phyloP scores from a whole-genome alignment of 2,888 invertebrate genomes.

The Eutolmus rufibarbis region DNA sequence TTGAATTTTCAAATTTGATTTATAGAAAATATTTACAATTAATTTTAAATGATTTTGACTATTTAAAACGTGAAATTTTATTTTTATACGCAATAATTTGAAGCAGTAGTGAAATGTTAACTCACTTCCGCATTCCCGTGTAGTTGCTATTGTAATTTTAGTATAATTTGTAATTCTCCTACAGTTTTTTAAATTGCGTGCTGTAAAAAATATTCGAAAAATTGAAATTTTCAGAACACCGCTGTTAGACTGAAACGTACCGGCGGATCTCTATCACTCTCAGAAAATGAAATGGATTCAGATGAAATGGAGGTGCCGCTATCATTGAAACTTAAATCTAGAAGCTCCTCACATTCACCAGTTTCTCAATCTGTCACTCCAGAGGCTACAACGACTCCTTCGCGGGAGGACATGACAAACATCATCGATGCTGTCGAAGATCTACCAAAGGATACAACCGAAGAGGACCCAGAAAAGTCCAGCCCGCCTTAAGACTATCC shows the following conservation, averaged over 20 bases:
- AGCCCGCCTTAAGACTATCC: background rate
- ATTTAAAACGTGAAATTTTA: background rate
- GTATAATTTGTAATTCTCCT: background rate
- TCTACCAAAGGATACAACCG: constrained; percentile 14
- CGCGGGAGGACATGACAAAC: constrained; percentile 17
- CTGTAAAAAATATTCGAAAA: background rate
- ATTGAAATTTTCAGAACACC: constrained; percentile 58
- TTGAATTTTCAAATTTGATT: too few relatives aligned
- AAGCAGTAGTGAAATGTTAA: background rate
- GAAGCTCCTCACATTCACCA: constrained; percentile 51
- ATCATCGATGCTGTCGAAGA: constrained; percentile 13
- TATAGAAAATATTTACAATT: too few relatives aligned
- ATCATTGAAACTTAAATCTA: constrained; percentile 49
- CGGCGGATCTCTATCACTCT: constrained; percentile 81
- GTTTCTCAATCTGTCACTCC: constrained; percentile 45
- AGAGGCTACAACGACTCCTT: constrained; percentile 1
- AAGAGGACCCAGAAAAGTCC: background rate
- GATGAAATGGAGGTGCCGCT: constrained; percentile 63
- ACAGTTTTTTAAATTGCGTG: background rate
- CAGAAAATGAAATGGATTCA: constrained; percentile 83
- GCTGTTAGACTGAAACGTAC: constrained; percentile 70
- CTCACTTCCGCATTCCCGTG: background rate
- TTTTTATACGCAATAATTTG: background rate
- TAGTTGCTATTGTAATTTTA: background rate
- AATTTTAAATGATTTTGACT: too few relatives aligned